Evolutionary conservation across 1,140 invertebrate genomes (phyloP), one percentile per base, ranked within the genome.

Genomic region (Drosophila sechellia): DNA sequence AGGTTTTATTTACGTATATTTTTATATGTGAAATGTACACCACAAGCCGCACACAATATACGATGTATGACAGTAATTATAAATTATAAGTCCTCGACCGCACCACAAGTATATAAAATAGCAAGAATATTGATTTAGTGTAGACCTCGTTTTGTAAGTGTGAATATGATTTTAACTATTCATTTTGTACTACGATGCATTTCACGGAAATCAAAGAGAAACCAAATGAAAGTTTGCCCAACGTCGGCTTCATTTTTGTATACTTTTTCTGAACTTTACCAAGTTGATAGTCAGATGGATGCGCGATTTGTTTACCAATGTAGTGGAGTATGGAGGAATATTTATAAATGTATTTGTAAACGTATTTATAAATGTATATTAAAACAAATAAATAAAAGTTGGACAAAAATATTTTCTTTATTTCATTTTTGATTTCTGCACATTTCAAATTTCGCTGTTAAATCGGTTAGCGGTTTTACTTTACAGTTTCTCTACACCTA

Each of bases 101-200:
- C 56, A 79, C 60, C 22, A 20, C 68, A 48, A 31, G 8, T 5
- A 31, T 57, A 40, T 35, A 35, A 27, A 42, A 43, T 15, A 46
- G 39, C 61, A 74, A 46, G 35, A 66, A 60, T 31, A 66, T 77
- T 72, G 80, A 81, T 76, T 84, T 84, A 84, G 77, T 84, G 81
- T 84, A 84, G 65, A 84, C 50, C 71, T 84, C 35, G 52, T 70
- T 79, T 85, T 58, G 54, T 79, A 83, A 79, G 66, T 54, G 77
- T 79, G 59, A 84, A 70, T 84, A 84, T 76, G 64, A 79, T 83
- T 83, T 83, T 25, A 49, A 56, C n/a, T 4, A 57, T 57, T 70
- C 34, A 70, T 40, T 40, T 70, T 70, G 50, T 70, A 70, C 64
- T 57, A 70, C 27, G 37, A 70, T 70, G 68, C 64, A 70, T 70